Conservation (phyloP, 2,797 vertebrate genomes). For the Bothrops alternatus region DNA sequence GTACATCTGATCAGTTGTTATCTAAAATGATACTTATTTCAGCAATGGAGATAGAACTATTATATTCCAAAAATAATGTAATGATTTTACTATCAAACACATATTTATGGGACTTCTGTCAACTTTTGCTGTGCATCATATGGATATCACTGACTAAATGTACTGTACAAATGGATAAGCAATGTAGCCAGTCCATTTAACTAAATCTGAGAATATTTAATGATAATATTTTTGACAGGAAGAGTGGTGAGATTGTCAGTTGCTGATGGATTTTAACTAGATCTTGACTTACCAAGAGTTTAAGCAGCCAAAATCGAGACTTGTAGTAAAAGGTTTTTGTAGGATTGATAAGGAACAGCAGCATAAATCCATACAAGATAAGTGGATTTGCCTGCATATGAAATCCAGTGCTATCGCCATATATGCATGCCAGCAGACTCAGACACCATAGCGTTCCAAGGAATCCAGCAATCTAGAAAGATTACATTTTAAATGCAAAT, state of each 20-base stretch:
- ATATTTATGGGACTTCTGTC: conserved; percentile 20
- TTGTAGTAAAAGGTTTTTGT: conserved; percentile 99
- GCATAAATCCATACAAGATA: conserved; percentile 92
- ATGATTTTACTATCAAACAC: neutral
- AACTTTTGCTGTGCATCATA: conserved; percentile 41
- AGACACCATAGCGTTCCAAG: conserved; percentile 95
- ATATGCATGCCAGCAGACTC: conserved; percentile 93
- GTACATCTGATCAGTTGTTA: neutral
- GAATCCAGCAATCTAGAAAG: conserved; percentile 89
- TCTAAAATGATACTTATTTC: conserved; percentile 13
- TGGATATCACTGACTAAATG: neutral
- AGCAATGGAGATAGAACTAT: neutral
- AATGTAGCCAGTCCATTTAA: conserved; percentile 12
- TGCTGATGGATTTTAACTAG: neutral
- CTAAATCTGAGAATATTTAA: neutral
- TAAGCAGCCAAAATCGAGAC: conserved; percentile 98
- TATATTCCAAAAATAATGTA: conserved; percentile 13
- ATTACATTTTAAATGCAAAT: neutral
- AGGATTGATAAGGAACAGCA: conserved; percentile 97
- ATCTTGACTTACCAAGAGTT: conserved; percentile 85
- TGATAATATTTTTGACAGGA: neutral
- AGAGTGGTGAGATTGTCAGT: neutral
- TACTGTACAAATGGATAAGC: conserved; percentile 43
- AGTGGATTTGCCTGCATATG: conserved; percentile 94
- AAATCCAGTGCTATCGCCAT: conserved; percentile 77